Evolutionary conservation across 2,888 invertebrate genomes (phyloP), one percentile per base, ranked within the genome.

Genomic region (Acrobasis consociella): DNA sequence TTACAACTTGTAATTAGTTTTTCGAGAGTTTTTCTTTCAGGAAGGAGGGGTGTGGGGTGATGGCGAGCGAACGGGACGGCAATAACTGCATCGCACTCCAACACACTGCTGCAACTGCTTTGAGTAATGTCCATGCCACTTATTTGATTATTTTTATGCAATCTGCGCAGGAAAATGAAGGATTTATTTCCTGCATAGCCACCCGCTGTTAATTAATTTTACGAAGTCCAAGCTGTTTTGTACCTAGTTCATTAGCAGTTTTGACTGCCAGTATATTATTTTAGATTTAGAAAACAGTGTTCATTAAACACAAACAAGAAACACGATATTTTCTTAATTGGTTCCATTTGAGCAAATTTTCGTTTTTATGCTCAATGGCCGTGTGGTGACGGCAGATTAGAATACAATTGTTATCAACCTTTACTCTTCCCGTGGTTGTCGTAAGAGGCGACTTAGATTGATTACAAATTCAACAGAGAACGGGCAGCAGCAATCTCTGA

Each of bases 1-100:
- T 93, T 93, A 93, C 93, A 93, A 93, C 86, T 93, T 93, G 93
- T 93, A 93, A 93, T 93, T 93, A 93, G 93, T 93, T 93, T 93
- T 93, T 93, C 87, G 92, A 91, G 93, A 93, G 92, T 93, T 93
- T 93, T 93, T 93, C 93, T 93, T 93, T 91, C 90, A 86, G 86
- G 85, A 84, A 85, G 86, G 86, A 87, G 87, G 89, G 75, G 85
- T 82, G 86, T 56, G 86, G 77, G 86, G 83, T 76, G 76, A 72
- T 64, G 69, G 75, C 65, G 88, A 71, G 80, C 58, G 83, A 88
- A 77, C 60, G 80, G 74, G 85, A 85, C 62, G 68, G 49, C 66
- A 59, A 58, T 69, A 62, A 62, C 60, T 67, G 67, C 70, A 62
- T 84, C 78, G 70, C 80, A 51, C 72, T 83, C 81, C 65, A 67